Evolutionary conservation across 2,888 invertebrate species (phyloP).

Genomic region (Eubasilissa splendida): DNA sequence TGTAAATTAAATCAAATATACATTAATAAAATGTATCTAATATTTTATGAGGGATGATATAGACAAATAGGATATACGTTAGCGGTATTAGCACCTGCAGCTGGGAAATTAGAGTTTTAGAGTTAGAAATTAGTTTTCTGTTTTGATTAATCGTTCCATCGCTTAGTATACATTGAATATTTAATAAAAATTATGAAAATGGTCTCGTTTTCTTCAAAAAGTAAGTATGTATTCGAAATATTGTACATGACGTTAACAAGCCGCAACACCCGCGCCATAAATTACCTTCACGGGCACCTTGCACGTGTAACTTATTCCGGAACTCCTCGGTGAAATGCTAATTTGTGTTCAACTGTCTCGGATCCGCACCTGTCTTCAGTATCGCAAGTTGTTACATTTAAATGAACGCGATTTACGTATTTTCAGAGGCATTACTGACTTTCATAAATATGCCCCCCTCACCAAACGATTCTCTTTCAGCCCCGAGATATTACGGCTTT

Average conservation of each 20-base stretch:
- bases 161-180: too few relatives aligned
- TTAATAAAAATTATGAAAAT: too few relatives aligned
- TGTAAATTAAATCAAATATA: too few relatives aligned
- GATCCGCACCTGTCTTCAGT: constrained; percentile 46
- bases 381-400: constrained; percentile 52
- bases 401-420: constrained; percentile 56
- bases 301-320: constrained; percentile 30
- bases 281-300: constrained; percentile 10
- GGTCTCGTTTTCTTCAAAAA: neutral
- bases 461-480: constrained; percentile 44
- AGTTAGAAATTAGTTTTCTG: too few relatives aligned
- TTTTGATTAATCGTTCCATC: too few relatives aligned
- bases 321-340: constrained; percentile 32
- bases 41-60: too few relatives aligned
- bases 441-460: constrained; percentile 49
- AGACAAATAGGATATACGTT: too few relatives aligned
- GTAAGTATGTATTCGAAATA: neutral
- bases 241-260: neutral
- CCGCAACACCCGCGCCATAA: constrained; percentile 31
- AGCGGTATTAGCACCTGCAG: too few relatives aligned
- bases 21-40: too few relatives aligned
- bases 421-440: constrained; percentile 52
- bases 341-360: constrained; percentile 6
- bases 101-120: too few relatives aligned
- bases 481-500: constrained; percentile 53